phyloP scores from a whole-genome alignment of 2,888 invertebrate genomes.

The Diarsia dahlii region DNA sequence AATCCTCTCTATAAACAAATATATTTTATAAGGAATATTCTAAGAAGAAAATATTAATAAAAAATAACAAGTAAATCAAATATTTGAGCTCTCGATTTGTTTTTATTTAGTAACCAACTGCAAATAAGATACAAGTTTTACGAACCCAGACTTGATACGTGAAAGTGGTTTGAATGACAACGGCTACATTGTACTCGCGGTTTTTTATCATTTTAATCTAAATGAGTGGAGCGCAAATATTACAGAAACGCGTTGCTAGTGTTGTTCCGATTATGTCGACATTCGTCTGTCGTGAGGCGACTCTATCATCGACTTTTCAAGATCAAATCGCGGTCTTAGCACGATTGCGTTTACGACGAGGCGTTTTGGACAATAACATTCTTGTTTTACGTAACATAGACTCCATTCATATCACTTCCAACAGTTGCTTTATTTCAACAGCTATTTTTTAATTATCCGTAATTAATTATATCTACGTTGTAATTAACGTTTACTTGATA shows the following conservation, averaged over 20 bases:
- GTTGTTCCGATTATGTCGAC: constrained; percentile 33
- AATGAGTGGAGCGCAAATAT: constrained; percentile 10
- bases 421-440: constrained; percentile 10
- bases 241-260: constrained; percentile 14
- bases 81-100: background rate
- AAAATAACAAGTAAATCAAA: background rate
- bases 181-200: constrained; percentile 25
- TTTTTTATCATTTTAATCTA: constrained; percentile 48
- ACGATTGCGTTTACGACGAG: constrained; percentile 61
- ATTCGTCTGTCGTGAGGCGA: constrained; percentile 42
- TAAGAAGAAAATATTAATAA: background rate
- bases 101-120: constrained; percentile 9
- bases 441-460: constrained; percentile 31
- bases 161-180: constrained; percentile 53
- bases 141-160: constrained; percentile 20
- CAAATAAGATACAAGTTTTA: constrained; percentile 22
- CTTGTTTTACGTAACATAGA: constrained; percentile 27
- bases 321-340: constrained; percentile 69
- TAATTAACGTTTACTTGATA: constrained; percentile 2
- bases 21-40: background rate
- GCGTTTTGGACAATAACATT: constrained; percentile 35
- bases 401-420: constrained; percentile 27
- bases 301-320: constrained; percentile 66
- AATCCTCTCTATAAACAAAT: background rate
- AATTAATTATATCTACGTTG: background rate